These are phyloP conservation scores for Luperina testacea DNA, from an alignment of 2,888 invertebrate genomes.

Conservation along the genomic window DNA sequence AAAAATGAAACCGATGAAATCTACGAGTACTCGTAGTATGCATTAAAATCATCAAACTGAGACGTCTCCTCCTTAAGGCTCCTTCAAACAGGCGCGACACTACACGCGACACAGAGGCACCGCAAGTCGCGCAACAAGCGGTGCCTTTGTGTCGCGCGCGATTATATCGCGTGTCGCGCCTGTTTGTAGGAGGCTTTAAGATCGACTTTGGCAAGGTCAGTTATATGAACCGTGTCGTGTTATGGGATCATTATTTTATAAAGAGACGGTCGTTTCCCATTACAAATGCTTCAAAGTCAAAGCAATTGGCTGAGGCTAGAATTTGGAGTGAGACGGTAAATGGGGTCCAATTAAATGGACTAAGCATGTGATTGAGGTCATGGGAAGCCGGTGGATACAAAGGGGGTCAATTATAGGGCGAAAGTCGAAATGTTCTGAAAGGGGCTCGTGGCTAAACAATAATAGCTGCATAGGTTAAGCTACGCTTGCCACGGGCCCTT, in stretches of 20 bases:
- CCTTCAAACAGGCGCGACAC: too few species aligned
- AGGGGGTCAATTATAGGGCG: not conserved
- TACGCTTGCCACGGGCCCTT: too few species aligned
- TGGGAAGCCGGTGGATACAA: not conserved
- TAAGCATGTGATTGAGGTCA: not conserved
- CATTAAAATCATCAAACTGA: not conserved
- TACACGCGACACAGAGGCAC: too few species aligned
- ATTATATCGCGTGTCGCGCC: too few species aligned
- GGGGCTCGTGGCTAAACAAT: too few species aligned
- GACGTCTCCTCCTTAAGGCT: too few species aligned
- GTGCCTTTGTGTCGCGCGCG: too few species aligned
- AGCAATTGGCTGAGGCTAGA: not conserved
- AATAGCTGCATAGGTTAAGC: too few species aligned
- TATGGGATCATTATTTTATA: constrained; percentile 12
- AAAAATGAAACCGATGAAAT: too few species aligned
- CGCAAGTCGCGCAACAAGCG: too few species aligned
- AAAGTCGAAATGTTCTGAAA: too few species aligned
- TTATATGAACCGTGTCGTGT: constrained; percentile 25
- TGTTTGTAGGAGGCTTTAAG: not conserved
- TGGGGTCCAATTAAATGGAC: not conserved
- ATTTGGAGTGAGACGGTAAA: constrained; percentile 17
- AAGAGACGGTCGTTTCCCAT: constrained; percentile 1
- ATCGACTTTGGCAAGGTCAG: constrained; percentile 34
- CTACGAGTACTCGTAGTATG: too few species aligned
- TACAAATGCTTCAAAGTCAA: constrained; percentile 17